Evolutionary conservation across 2,797 vertebrate genomes (phyloP).

Genomic region (Petrocephalus sullivani): DNA sequence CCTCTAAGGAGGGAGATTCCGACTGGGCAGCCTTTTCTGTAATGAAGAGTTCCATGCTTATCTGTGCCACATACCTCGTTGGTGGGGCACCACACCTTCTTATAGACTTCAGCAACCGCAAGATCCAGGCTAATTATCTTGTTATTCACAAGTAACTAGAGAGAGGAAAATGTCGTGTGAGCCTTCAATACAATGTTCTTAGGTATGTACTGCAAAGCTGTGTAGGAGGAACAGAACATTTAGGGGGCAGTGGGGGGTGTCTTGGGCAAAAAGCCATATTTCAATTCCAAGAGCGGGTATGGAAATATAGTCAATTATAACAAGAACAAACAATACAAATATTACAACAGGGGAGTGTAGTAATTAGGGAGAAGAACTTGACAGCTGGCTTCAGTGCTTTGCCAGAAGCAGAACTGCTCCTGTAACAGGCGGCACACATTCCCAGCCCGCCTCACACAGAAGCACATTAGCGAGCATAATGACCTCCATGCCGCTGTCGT

Average conservation of each 20-base stretch:
- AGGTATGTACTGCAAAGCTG: not conserved
- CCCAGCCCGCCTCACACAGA: not conserved
- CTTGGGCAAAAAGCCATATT: not conserved
- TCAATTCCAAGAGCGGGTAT: not conserved
- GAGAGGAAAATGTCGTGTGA: constrained; percentile 9
- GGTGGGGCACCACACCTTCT: constrained; percentile 97
- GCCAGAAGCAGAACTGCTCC: not conserved
- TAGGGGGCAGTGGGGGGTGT: not conserved
- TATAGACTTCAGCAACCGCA: constrained; percentile 94
- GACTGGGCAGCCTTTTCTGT: not conserved
- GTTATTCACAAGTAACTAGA: constrained; percentile 94
- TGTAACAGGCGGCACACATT: not conserved
- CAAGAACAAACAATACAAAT: too few relatives aligned
- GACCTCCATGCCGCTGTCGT: constrained; percentile 99
- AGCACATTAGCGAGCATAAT: not conserved
- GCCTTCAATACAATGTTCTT: not conserved
- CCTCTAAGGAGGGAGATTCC: not conserved
- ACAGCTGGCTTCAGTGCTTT: not conserved
- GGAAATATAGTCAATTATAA: not conserved
- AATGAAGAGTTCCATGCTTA: not conserved
- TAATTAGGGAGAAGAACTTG: not conserved
- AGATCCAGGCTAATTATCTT: constrained; percentile 98
- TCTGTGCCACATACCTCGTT: constrained; percentile 75
- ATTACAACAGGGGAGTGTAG: not conserved
- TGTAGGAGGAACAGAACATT: not conserved